These are phyloP conservation scores for Polydrusus cervinus DNA, from an alignment of 2,888 invertebrate genomes.

Conservation along the genomic window DNA sequence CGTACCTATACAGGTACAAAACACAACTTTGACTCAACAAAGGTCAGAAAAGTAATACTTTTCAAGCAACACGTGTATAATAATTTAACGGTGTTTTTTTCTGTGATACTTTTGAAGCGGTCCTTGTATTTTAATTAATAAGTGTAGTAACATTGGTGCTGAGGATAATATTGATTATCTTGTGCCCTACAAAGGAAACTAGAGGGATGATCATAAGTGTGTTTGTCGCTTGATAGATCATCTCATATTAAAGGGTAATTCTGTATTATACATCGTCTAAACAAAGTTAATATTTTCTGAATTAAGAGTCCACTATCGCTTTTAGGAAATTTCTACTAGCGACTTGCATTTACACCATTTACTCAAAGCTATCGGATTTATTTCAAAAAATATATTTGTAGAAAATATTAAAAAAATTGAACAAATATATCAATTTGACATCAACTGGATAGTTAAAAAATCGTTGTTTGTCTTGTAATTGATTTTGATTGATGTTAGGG, in stretches of 20 bases:
- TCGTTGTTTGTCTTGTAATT: too few species aligned
- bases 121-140: conserved; percentile 11
- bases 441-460: too few species aligned
- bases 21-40: conserved; percentile 34
- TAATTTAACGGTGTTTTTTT: neutral
- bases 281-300: neutral
- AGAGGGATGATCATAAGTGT: neutral
- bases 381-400: too few species aligned
- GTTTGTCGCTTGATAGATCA: conserved; percentile 21
- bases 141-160: neutral
- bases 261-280: neutral
- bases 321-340: too few species aligned
- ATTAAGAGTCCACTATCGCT: too few species aligned
- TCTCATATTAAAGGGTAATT: neutral
- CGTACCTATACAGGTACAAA: conserved; percentile 54
- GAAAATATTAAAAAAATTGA: too few species aligned
- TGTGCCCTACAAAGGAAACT: conserved; percentile 5
- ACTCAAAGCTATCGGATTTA: too few species aligned
- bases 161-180: conserved; percentile 25
- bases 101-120: neutral
- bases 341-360: too few species aligned
- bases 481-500: too few species aligned
- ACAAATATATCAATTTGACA: too few species aligned
- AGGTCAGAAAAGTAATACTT: neutral
- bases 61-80: neutral